Percentiles rank a stretch among this genome's conserved stretches.
Evolutionary conservation across 2,888 invertebrate genomes (phyloP).

Genomic region (Clistopyga incitator): DNA sequence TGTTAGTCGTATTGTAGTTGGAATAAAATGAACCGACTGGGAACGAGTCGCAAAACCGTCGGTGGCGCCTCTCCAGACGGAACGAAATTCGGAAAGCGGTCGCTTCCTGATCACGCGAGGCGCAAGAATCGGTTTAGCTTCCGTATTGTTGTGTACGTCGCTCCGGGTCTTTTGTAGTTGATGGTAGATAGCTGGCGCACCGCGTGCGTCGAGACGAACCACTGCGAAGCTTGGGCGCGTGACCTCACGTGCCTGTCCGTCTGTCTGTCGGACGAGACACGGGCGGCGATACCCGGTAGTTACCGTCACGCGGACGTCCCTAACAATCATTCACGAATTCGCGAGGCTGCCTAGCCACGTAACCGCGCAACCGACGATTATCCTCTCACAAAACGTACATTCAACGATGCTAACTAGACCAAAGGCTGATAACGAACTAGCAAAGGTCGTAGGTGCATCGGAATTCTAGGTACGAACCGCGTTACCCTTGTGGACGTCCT

Average conservation of each 20-base stretch:
- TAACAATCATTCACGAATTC: constrained; percentile 67
- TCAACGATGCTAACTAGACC: constrained; percentile 5
- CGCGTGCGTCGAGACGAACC: constrained; percentile 32
- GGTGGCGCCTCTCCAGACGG: constrained; percentile 5
- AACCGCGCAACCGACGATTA: constrained; percentile 45
- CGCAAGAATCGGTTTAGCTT: constrained; percentile 34
- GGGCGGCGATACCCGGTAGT: constrained; percentile 79
- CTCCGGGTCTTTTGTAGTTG: constrained; percentile 27
- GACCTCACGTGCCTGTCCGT: constrained; percentile 60
- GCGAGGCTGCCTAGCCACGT: constrained; percentile 59
- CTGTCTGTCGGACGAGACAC: constrained; percentile 70
- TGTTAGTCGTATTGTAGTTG: constrained; percentile 1
- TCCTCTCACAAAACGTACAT: not conserved
- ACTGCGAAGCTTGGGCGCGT: constrained; percentile 37
- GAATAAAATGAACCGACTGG: not conserved
- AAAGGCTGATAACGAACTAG: not conserved
- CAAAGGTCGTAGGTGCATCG: not conserved
- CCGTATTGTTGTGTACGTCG: constrained; percentile 22
- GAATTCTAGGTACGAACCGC: not conserved
- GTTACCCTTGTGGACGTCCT: not conserved
- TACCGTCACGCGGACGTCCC: constrained; percentile 81
- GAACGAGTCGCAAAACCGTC: not conserved
- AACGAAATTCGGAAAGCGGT: constrained; percentile 48
- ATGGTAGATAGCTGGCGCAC: constrained; percentile 12
- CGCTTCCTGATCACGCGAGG: constrained; percentile 57